Conservation (phyloP, 2,113 vertebrate species). For the Sclerurus mexicanus region DNA sequence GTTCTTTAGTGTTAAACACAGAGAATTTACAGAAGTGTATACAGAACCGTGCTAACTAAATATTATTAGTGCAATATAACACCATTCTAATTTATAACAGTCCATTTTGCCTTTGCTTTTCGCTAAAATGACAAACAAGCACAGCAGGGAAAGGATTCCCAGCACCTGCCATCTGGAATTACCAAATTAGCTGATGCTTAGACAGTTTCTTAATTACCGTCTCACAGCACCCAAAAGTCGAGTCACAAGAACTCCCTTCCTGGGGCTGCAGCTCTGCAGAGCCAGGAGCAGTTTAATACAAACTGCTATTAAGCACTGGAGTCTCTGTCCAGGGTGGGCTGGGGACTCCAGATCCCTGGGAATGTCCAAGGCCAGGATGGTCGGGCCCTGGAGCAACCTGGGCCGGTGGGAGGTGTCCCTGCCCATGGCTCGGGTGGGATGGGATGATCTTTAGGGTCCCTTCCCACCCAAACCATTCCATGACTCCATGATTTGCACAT, state of each 20-base stretch:
- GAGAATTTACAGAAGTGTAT: accelerated
- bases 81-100: background rate
- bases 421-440: background rate
- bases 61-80: background rate
- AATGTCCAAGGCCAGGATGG: background rate
- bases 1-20: background rate
- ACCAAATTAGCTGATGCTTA: background rate
- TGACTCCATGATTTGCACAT: background rate
- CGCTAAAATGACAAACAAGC: background rate
- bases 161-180: background rate
- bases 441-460: background rate
- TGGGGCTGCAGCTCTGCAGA: background rate
- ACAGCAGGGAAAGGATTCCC: background rate
- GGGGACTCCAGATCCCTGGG: background rate
- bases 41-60: background rate
- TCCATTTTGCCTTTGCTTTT: background rate
- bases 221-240: background rate
- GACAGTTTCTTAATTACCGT: background rate
- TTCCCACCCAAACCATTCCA: background rate
- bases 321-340: background rate
- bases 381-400: background rate
- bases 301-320: background rate
- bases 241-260: background rate
- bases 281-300: accelerated
- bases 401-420: background rate